Base-by-base conservation (phyloP, 2,113 vertebrate genomes). In the Nothoprocta pentlandii region DNA sequence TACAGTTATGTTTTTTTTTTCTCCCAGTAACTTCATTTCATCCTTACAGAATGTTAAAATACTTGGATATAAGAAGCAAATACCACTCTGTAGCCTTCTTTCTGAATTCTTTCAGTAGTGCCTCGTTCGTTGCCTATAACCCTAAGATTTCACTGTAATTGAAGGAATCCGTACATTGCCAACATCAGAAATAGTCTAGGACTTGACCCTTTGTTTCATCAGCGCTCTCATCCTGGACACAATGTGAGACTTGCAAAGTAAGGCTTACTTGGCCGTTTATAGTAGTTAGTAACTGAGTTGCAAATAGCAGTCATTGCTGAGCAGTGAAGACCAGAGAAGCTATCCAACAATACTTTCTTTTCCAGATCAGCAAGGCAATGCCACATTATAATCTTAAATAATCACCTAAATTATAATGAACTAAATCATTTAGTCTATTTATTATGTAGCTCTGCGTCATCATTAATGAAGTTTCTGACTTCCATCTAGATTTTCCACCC, bases 11-110 rank as follows among this genome's bases (percentile, higher is more conserved):
- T 3, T 15, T 61, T 46, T 39, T 26, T 54, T 69, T 54, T 3
- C 12, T 76, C 28, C 21, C 34, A 64, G 73, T 39, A 58, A 5
- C 6, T 58, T 64, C 39, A 56, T 87, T 80, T 88, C 42, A 69
- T 56, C 9, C 36, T 77, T 53, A 70, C 14, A 51, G 67, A 93
- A 92, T 92, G 44, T 46, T 92, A 93, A 96, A 87, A 67, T 63
- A 89, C 49, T 77, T 95, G 66, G 26, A 67, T 91, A 66, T 70
- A 89, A 91, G 93, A 87, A 58, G 6, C 67, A 16, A 76, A 51
- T 41, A 42, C 28, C 80, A 21, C 32, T 86, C 32, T 68, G 56
- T 68, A 92, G 69, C 25, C 41, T 90, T 88, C 59, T 92, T 93
- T 74, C 41, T 51, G 67, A 67, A 74, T 67, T 63, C 3, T 9